Conservation (phyloP, 2,113 vertebrate genomes). For the Tyrannus savana region DNA sequence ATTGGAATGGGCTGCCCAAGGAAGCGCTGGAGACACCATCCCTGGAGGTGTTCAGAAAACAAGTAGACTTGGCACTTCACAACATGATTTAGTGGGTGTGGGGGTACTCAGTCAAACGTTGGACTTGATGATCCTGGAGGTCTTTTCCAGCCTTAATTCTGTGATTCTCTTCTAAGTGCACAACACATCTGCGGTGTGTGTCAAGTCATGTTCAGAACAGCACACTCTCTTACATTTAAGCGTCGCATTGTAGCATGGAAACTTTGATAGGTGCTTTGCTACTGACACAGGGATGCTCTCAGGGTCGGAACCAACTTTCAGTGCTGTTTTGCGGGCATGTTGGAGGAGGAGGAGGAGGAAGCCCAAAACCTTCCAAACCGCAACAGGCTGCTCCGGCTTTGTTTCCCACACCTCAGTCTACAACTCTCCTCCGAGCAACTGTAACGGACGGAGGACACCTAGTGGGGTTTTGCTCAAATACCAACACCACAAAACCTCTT, state of each 20-base stretch:
- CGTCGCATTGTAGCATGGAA: background rate
- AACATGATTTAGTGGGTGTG: background rate
- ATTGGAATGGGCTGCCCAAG: background rate
- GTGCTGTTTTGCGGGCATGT: background rate
- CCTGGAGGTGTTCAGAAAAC: background rate
- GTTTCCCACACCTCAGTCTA: background rate
- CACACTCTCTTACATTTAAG: background rate
- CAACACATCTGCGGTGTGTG: fast-evolving
- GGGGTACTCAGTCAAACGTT: background rate
- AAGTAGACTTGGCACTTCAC: background rate
- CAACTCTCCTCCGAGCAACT: background rate
- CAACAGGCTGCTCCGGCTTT: background rate
- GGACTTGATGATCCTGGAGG: background rate
- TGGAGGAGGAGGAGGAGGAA: background rate
- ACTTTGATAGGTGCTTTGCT: background rate
- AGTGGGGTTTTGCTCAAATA: background rate
- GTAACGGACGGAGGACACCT: conserved; percentile 29
- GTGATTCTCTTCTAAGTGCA: background rate
- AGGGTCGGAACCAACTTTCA: background rate
- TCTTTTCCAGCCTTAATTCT: background rate
- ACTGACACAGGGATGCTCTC: background rate
- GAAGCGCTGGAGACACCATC: background rate
- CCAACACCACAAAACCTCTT: background rate
- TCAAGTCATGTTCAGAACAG: fast-evolving
- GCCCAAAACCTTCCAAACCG: background rate